Conservation (phyloP, 2,888 invertebrate genomes). For the Tridacna gigas region DNA sequence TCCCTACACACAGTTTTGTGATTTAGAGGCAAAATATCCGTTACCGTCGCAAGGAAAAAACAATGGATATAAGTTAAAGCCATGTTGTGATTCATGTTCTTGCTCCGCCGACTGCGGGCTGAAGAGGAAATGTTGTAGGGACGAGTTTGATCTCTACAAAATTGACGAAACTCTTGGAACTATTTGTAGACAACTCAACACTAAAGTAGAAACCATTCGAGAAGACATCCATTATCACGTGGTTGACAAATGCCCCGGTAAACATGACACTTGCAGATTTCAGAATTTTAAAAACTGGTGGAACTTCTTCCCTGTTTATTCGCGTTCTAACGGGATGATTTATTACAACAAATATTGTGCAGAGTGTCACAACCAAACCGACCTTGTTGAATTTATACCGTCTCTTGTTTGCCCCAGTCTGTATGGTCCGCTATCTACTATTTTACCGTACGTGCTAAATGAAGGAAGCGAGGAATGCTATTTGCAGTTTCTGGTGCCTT, state of each 20-base stretch:
- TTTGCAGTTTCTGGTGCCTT: background rate
- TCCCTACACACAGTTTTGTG: slow-evolving; percentile 2
- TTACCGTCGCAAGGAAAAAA: background rate
- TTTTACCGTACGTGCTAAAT: background rate
- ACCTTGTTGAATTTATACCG: background rate
- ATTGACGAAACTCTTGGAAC: slow-evolving; percentile 3
- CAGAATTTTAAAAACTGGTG: background rate
- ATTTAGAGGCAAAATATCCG: background rate
- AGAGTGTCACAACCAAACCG: slow-evolving; percentile 5
- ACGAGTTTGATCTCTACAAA: background rate
- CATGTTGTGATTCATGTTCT: slow-evolving; percentile 2
- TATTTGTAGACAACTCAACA: background rate
- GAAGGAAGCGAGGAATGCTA: background rate
- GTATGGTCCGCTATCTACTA: too few species aligned
- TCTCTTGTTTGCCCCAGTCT: background rate
- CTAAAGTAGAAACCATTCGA: too few species aligned
- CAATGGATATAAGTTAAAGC: background rate
- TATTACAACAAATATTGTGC: background rate
- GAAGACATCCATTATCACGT: background rate
- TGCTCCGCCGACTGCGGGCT: background rate
- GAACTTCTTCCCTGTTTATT: background rate
- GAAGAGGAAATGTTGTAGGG: background rate
- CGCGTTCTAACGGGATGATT: background rate
- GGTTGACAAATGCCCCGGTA: background rate
- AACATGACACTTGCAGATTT: background rate